phyloP scores from a whole-genome alignment of 2,113 vertebrate species.

The Copsychus sechellarum region DNA sequence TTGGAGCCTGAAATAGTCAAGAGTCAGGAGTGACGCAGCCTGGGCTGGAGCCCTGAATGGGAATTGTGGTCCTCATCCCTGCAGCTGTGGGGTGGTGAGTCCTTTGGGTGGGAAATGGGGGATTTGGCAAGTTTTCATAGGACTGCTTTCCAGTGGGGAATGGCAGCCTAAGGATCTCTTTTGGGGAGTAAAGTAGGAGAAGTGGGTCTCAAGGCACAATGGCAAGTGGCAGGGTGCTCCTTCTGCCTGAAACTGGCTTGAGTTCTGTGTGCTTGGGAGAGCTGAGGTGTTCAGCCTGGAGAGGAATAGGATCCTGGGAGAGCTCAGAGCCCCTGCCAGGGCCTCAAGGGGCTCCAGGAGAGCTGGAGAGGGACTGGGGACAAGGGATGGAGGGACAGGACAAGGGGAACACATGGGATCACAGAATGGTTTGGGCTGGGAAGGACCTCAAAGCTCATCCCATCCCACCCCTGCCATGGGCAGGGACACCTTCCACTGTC shows the following conservation, averaged over 20 bases:
- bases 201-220: not conserved
- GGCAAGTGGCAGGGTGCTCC: not conserved
- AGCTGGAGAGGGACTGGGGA: not conserved
- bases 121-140: not conserved
- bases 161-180: not conserved
- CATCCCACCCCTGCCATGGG: too few relatives aligned
- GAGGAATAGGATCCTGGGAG: not conserved
- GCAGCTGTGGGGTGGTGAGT: not conserved
- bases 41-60: constrained; percentile 19
- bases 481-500: too few relatives aligned
- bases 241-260: not conserved
- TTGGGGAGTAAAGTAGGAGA: not conserved
- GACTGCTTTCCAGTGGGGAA: fast-evolving
- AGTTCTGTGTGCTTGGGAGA: not conserved
- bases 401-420: not conserved
- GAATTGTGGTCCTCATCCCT: not conserved
- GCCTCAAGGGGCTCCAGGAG: not conserved
- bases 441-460: not conserved
- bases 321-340: not conserved
- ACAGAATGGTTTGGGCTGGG: not conserved
- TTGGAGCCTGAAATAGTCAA: constrained; percentile 54
- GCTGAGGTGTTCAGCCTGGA: not conserved
- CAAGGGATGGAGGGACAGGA: not conserved
- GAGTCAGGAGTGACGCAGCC: constrained; percentile 60
- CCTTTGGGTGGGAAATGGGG: not conserved